Percentiles rank a stretch among this genome's conserved stretches.
Evolutionary conservation across 2,113 vertebrate genomes (phyloP).

Genomic region (Machaerirhynchus nigripectus): DNA sequence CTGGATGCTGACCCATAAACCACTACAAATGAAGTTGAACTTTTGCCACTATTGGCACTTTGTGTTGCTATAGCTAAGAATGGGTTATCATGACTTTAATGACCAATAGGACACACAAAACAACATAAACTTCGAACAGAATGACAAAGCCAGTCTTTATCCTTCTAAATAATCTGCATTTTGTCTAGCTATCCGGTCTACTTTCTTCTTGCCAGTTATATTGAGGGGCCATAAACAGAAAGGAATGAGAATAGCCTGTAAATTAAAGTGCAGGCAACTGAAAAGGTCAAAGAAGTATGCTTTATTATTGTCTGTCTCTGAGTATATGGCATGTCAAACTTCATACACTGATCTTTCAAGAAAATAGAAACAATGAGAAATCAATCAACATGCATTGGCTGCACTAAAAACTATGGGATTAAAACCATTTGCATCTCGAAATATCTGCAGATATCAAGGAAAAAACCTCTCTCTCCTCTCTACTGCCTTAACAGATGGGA

Average conservation of each 20-base stretch:
- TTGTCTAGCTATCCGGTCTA: neutral
- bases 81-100: neutral
- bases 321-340: neutral
- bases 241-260: neutral
- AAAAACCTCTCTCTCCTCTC: neutral
- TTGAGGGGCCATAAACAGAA: neutral
- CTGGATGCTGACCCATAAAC: neutral
- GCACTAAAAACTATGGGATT: neutral
- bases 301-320: slow-evolving; percentile 11
- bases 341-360: neutral
- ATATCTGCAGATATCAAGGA: neutral
- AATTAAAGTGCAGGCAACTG: slow-evolving; percentile 11
- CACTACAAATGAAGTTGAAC: neutral
- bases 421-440: neutral
- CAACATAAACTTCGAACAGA: neutral
- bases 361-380: slow-evolving; percentile 27
- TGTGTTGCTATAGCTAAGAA: neutral
- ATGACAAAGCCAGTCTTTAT: neutral
- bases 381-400: neutral
- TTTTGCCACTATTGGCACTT: neutral
- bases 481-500: neutral
- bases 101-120: neutral
- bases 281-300: slow-evolving; percentile 24
- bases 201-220: neutral
- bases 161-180: slow-evolving; percentile 6